A percentile compares a stretch with the other conserved stretches of the same genome.
These are phyloP conservation scores for Kryptolebias ocellatus DNA, from an alignment of 2,797 vertebrate genomes.

Conservation along the genomic window DNA sequence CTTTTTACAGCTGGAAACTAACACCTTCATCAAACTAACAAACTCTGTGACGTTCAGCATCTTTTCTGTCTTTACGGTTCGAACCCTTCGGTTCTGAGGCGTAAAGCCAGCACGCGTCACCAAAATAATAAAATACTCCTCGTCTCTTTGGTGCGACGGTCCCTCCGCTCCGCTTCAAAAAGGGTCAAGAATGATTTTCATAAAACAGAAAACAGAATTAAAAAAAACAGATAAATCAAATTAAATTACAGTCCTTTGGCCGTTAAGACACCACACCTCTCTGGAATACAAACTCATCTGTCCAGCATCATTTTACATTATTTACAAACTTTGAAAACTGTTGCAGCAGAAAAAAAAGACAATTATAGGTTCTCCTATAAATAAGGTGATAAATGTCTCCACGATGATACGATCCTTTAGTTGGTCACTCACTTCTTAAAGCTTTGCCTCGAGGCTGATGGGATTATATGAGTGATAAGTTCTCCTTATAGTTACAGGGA, in stretches of 20 bases:
- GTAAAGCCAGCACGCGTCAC: conserved; percentile 23
- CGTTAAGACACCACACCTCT: conserved; percentile 14
- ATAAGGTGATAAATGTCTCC: conserved; percentile 22
- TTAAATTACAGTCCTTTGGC: conserved; percentile 61
- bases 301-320: conserved; percentile 77
- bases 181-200: conserved; percentile 23
- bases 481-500: conserved; percentile 57
- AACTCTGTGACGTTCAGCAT: neutral
- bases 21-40: too few species aligned
- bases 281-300: conserved; percentile 12
- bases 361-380: conserved; percentile 39
- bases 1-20: too few species aligned
- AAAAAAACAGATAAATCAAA: conserved; percentile 2
- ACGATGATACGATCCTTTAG: conserved; percentile 52
- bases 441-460: conserved; percentile 66
- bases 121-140: conserved; percentile 39
- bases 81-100: neutral
- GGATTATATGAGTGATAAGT: conserved; percentile 60
- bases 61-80: rapidly evolving
- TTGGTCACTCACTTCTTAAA: conserved; percentile 67
- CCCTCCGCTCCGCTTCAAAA: neutral
- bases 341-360: conserved; percentile 50
- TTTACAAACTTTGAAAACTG: conserved; percentile 82
- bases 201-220: neutral
- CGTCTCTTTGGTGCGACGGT: conserved; percentile 59